phyloP scores from a whole-genome alignment of 1,140 invertebrate genomes.

The Drosophila azteca region DNA sequence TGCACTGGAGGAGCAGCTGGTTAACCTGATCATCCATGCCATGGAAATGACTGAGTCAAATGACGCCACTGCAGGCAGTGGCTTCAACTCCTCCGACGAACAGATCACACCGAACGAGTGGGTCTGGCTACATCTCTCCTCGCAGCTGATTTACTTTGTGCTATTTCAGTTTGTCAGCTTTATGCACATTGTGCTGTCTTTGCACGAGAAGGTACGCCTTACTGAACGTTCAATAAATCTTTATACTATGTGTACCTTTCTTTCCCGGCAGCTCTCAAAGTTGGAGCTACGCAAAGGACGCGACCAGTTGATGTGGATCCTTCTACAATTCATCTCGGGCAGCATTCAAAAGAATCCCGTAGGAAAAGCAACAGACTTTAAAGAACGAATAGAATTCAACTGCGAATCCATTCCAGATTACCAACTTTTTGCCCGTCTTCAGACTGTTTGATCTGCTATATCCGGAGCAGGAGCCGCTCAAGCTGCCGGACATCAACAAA shows the following conservation, averaged over 20 bases:
- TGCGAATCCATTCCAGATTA: slow-evolving; percentile 85
- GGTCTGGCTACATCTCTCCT: slow-evolving; percentile 96
- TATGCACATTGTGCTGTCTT: slow-evolving; percentile 94
- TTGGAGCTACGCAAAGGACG: slow-evolving; percentile 93
- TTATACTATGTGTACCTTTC: slow-evolving; percentile 21
- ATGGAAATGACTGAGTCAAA: slow-evolving; percentile 95
- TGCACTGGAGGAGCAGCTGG: slow-evolving; percentile 96
- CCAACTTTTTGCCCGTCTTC: slow-evolving; percentile 95
- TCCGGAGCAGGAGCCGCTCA: slow-evolving; percentile 94
- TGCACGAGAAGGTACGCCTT: slow-evolving; percentile 91
- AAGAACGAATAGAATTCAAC: neutral
- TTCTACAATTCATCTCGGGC: slow-evolving; percentile 98
- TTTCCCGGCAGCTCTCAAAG: slow-evolving; percentile 86
- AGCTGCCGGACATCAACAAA: slow-evolving; percentile 94
- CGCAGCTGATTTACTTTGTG: slow-evolving; percentile 97
- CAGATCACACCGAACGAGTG: slow-evolving; percentile 84
- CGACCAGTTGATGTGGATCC: slow-evolving; percentile 98
- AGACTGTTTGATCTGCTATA: slow-evolving; percentile 96
- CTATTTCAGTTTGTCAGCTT: slow-evolving; percentile 97
- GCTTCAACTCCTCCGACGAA: slow-evolving; percentile 76
- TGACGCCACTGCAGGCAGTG: slow-evolving; percentile 68
- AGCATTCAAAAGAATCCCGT: slow-evolving; percentile 97
- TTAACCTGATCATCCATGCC: slow-evolving; percentile 94
- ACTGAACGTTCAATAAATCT: neutral
- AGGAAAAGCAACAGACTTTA: slow-evolving; percentile 59